Evolutionary conservation across 2,888 invertebrate genomes (phyloP), one percentile per base, ranked within the genome.

Genomic region (Acholoe squamosa): DNA sequence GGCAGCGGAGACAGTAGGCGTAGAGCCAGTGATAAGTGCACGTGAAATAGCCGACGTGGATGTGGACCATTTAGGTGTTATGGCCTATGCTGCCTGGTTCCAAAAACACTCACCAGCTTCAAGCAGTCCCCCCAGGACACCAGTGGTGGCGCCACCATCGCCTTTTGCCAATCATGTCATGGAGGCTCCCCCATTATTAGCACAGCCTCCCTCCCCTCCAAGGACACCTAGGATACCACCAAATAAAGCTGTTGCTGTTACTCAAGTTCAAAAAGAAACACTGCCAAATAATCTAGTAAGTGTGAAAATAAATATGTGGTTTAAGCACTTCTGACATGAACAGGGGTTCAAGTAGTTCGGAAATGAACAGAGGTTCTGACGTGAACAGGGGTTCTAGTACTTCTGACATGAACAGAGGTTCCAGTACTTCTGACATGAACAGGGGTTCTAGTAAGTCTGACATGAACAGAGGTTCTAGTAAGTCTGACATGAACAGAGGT

Each of bases 61-160:
- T 95, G 98, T 98, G 10, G 99, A 99, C 95, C 99, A 99, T 96
- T 96, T 99, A 93, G 99, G 98, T 61, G 98, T 99, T 91, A 99
- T 99, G 99, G 98, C 99, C 0, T 99, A 99, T 96, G 98, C 98
- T 0, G 98, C 99, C 0, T 97, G 98, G 95, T 98, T 98, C 96
- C 98, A 98, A 93, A 98, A 98, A 52, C 92, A 89, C 89, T 89
- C 89, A n/a, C 89, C 89, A 67, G 67, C 22, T 3, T 22, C 22
- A 19, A 25, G 33, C 89, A 88, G 1, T 28, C 22, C n/a, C 25
- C 61, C n/a, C 0, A n/a, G 54, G 16, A 34, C 52, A 0, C 33
- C 67, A 0, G 28, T 56, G 54, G 54, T 86, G 86, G 86, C 86
- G 52, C 86, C 86, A 86, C 86, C 86, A 16, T 56, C 86, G 86